Base-by-base conservation (phyloP, 2,888 invertebrate species). In the Phasia obesa region DNA sequence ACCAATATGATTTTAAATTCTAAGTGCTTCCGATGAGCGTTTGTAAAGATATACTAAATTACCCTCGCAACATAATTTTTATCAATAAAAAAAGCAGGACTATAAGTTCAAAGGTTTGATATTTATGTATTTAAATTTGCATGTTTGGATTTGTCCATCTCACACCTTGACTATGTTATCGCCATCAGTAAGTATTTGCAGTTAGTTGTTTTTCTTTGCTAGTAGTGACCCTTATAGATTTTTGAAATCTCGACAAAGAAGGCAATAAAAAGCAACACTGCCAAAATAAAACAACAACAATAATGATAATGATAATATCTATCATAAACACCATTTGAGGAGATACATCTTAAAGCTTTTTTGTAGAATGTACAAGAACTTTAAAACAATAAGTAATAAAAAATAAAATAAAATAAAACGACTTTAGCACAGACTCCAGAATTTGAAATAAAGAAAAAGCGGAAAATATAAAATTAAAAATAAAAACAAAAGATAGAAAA, bases 361-460 rank as follows among this genome's bases (percentile, higher is more conserved):
- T 51, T 57, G 57, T 57, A 25, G 13, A 19, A 9, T 19, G 17
- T 25, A 60, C 51, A 67, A 59, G 42, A 77, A 69, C 53, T 77
- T 74, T 47, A 70, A 70, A 70, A 55, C 60, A 59, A 42, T 42
- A 69, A n/a, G 47, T 19, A 21, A 65, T 19, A 53, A 42, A 51
- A 42, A 51, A 35, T 27, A 27, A 35, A 35, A 11, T 35, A 11
- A 5, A 62, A 70, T 15, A 53, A 71, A 57, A 57, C 21, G 64
- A 65, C 53, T 69, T 69, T 19, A 75, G 59, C 27, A 51, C 70
- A 77, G 49, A 70, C 60, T 69, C 25, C 55, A 57, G 71, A 47
- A 13, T 31, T 25, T 55, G 49, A 38, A 31, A 75, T 19, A 55
- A 23, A 35, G 35, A 44, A 64, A 44, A 42, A 49, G 19, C n/a